Base-by-base conservation (phyloP, 1,140 invertebrate species). In the Battus philenor region DNA sequence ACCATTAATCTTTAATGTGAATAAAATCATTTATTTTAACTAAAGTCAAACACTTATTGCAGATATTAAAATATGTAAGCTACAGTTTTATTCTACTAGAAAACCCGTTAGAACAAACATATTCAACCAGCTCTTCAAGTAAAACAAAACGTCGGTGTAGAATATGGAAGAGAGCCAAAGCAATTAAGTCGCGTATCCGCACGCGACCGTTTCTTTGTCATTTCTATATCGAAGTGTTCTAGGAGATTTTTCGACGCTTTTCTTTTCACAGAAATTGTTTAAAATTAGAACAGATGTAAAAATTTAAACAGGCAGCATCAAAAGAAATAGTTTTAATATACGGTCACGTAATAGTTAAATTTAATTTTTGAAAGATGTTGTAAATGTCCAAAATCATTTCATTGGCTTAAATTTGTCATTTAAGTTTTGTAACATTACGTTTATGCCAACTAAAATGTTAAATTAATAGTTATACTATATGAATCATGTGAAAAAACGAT, bases 81-180 rank as follows among this genome's bases (percentile, higher is more conserved):
- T 7, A 13, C 2, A 33, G 31, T 33, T 33, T 31, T 31, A 15
- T 31, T 33, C n/a, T 33, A 13, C n/a, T 33, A 9, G 1, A 10
- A 33, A n/a, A 16, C 12, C 12, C 16, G 30, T 18, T 36, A 32
- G 12, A 22, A 24, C 36, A 11, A 27, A 29, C 39, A 16, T 10
- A 13, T 39, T 38, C n/a, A n/a, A n/a, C n/a, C n/a, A n/a, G 31
- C 44, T 13, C 20, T 36, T 59, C 48, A 29, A 48, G 47, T 43
- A 22, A 47, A 38, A 36, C 29, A 44, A 31, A 44, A 27, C 22
- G n/a, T 32, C 50, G 4, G 13, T 22, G 47, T 29, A 47, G 27
- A 48, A 57, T 50, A 45, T 79, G 75, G 72, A 73, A 68, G 59
- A 63, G 62, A 51, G 75, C 75, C 75, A 79, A 73, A 74, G 70